Percentiles rank a stretch among this genome's conserved stretches.
phyloP scores from a whole-genome alignment of 1,140 invertebrate genomes.

The Pogonomyrmex californicus region DNA sequence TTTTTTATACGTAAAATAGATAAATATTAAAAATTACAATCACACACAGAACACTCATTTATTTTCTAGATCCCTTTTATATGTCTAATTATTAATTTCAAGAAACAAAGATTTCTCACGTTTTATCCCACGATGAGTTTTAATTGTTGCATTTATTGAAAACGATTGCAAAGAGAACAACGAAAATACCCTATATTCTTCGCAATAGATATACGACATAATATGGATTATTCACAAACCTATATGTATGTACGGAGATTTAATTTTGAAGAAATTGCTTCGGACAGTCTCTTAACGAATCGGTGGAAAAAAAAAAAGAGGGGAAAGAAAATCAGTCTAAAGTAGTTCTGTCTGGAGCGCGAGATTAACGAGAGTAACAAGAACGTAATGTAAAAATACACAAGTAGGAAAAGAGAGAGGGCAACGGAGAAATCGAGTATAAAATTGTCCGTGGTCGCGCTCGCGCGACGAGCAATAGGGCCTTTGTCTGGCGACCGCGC shows the following conservation, averaged over 20 bases:
- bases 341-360: constrained; percentile 53
- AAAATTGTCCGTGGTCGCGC: constrained; percentile 51
- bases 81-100: background rate
- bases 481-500: constrained; percentile 51
- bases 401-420: background rate
- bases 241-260: constrained; percentile 6
- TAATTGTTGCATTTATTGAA: background rate
- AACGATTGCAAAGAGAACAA: background rate
- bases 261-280: constrained; percentile 53
- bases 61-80: background rate
- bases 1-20: background rate
- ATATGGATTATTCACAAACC: background rate
- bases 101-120: background rate
- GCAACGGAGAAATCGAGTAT: constrained; percentile 42
- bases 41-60: too few species aligned
- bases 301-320: constrained; percentile 25
- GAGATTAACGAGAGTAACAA: constrained; percentile 50
- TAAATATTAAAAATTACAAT: background rate
- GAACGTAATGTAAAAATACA: constrained; percentile 48
- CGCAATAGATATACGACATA: background rate
- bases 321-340: constrained; percentile 59
- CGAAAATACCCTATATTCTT: background rate
- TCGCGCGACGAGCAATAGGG: constrained; percentile 51
- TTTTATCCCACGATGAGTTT: background rate
- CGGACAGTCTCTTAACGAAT: constrained; percentile 51